Evolutionary conservation across 1,140 invertebrate genomes (phyloP), one percentile per base, ranked within the genome.

Genomic region (Aethina tumida): DNA sequence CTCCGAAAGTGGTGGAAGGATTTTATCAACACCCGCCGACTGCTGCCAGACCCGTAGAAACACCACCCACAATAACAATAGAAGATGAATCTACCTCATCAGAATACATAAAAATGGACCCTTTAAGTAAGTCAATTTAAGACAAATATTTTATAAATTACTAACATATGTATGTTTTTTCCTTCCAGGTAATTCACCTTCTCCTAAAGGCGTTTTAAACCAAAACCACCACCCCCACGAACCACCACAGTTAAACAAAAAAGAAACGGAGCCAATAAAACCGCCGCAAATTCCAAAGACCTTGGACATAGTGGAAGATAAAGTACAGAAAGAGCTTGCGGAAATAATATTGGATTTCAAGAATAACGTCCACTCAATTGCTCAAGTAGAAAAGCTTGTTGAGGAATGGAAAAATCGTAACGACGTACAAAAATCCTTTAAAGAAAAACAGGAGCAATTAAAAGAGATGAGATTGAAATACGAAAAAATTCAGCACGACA

Each of bases 271-370:
- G 7, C 10, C 7, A 0, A 15, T 9, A 28, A 15, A 28, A 28
- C 15, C 14, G 6, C 18, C 18, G 14, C 24, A 22, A 6, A 20
- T 32, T 9, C 33, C 33, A 18, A 28, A 24, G 8, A 38, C 37
- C 12, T 12, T 28, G 7, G 43, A 43, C 25, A 19, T 51, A 1
- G 10, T 39, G 1, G 59, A 67, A 4, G 60, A 65, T 17, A 68
- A 68, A 45, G 64, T 64, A 12, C 78, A 90, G 55, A 82, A 84
- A 37, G 84, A 89, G 56, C 64, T 91, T 22, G 70, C 82, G 1
- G 85, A 90, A 63, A 86, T 91, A 14, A 85, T 91, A 49, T 85
- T 84, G 48, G 84, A 89, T 52, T 89, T 88, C 50, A 91, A 89
- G 60, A 87, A 89, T 52, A 87, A 89, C 50, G 81, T 87, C 1